A percentile compares a stretch with the other conserved stretches of the same genome.
Conservation (phyloP, 2,797 vertebrate species). For the Limosa lapponica region DNA sequence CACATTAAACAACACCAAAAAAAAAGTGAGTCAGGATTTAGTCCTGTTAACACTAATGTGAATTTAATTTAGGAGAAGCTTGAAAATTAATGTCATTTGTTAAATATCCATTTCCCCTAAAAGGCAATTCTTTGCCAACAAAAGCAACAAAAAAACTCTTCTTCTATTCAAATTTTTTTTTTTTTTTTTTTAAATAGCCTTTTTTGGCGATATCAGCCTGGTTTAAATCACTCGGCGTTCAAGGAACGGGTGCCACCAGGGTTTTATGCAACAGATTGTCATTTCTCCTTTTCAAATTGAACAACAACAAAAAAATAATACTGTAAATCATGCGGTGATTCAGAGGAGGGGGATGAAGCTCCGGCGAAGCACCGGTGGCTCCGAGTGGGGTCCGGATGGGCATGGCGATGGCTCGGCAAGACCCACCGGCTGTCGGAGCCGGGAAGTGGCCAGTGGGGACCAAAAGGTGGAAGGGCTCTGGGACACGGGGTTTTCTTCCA, state of each 20-base stretch:
- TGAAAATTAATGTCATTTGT: conserved; percentile 62
- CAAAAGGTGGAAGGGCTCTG: not conserved
- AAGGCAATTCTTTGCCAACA: conserved; percentile 66
- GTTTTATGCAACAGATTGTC: conserved; percentile 53
- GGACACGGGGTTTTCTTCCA: not conserved
- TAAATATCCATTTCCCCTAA: conserved; percentile 64
- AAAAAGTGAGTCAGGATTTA: conserved; percentile 42
- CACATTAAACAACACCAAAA: not conserved
- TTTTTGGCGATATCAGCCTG: conserved; percentile 59
- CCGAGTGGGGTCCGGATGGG: not conserved
- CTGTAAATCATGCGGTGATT: conserved; percentile 8
- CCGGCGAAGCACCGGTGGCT: not conserved
- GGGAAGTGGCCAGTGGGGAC: not conserved
- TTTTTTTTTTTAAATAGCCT: conserved; percentile 20
- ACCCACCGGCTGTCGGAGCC: fast-evolving
- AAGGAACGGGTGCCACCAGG: conserved; percentile 59
- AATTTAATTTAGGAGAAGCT: conserved; percentile 64
- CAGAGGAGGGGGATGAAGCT: not conserved
- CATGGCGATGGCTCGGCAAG: not conserved
- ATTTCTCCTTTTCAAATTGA: not conserved
- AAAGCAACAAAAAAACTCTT: conserved; percentile 32
- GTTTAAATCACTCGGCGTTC: conserved; percentile 61
- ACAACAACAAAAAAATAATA: not conserved
- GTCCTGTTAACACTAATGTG: conserved; percentile 64
- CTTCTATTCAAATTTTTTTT: conserved; percentile 19